Evolutionary conservation across 2,888 invertebrate species (phyloP).

Genomic region (Malthinus seriepunctatus): DNA sequence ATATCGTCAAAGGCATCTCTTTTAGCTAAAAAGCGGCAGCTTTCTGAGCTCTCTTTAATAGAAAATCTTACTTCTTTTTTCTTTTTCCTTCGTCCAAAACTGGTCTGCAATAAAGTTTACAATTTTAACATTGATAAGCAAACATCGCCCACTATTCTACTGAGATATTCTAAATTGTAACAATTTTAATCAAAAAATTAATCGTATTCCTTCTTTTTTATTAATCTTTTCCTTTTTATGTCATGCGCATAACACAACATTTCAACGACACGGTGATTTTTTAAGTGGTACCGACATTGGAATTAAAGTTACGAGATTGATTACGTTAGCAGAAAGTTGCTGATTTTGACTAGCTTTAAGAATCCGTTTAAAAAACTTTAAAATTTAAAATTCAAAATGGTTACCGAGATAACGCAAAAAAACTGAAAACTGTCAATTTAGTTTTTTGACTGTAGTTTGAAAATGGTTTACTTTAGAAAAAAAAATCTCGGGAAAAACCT

Average conservation of each 20-base stretch:
- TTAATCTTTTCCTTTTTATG: background rate
- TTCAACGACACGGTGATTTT: too few relatives aligned
- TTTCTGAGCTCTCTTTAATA: slow-evolving; percentile 50
- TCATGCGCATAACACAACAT: slow-evolving; percentile 2
- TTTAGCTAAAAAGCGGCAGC: slow-evolving; percentile 52
- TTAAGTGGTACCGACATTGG: too few relatives aligned
- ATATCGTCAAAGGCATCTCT: slow-evolving; percentile 52
- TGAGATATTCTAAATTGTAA: slow-evolving; percentile 26
- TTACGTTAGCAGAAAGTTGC: too few relatives aligned
- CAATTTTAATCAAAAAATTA: background rate
- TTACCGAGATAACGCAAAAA: too few relatives aligned
- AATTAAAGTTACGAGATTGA: too few relatives aligned
- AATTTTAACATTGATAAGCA: slow-evolving; percentile 56
- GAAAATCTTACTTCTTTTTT: slow-evolving; percentile 95
- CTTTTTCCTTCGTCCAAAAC: slow-evolving; percentile 97
- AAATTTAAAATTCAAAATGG: too few relatives aligned
- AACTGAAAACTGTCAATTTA: too few relatives aligned
- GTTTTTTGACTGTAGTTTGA: too few relatives aligned
- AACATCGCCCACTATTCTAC: slow-evolving; percentile 46
- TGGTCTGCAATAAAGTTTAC: slow-evolving; percentile 72
- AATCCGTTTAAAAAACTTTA: too few relatives aligned
- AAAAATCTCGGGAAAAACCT: too few relatives aligned
- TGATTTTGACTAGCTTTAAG: too few relatives aligned
- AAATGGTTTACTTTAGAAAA: too few relatives aligned
- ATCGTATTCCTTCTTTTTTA: slow-evolving; percentile 27